Evolutionary conservation across 1,140 invertebrate genomes (phyloP), one percentile per base, ranked within the genome.

Genomic region (Chymomyza costata): DNA sequence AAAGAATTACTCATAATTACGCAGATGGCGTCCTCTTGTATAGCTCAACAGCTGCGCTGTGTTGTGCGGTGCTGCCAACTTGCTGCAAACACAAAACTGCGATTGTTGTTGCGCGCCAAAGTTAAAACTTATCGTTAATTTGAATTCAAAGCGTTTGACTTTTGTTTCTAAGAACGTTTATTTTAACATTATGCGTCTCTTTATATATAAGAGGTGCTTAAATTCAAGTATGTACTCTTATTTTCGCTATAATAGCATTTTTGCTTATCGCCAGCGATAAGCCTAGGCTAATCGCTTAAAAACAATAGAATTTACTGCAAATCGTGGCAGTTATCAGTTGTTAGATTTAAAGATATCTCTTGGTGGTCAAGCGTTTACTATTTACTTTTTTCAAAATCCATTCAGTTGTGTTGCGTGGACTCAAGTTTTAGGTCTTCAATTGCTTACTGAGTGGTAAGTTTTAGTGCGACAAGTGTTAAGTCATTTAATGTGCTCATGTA

Each of bases 1-100:
- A 45, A 1, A 35, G 40, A 69, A 74, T 64, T 73, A 68, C 69
- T 64, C 64, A 71, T 60, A 60, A 58, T 66, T 65, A 61, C 49
- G 67, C 67, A 70, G 66, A 45, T 71, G 68, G 68, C 68, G 62
- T 73, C 62, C 34, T 38, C 35, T n/a, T 50, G 50, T 10, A 65
- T 60, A 59, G 54, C 47, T 46, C 35, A 66, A 66, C 66, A 65
- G 67, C 48, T 70, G 67, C 59, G 58, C 3, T 37, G 21, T 8
- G 21, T 8, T 25, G 21, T 5, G 44, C 18, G 38, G 14, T 31
- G 30, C 28, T 60, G 57, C 18, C n/a, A 32, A 5, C 25, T 30
- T 47, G 8, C 30, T 48, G 21, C 41, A 16, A 47, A 47, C 57
- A 30, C 51, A 18, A 37, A 8, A 18, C 19, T 25, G 43, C 45